Conservation (phyloP, 2,888 invertebrate species). For the Drosophila lacicola region DNA sequence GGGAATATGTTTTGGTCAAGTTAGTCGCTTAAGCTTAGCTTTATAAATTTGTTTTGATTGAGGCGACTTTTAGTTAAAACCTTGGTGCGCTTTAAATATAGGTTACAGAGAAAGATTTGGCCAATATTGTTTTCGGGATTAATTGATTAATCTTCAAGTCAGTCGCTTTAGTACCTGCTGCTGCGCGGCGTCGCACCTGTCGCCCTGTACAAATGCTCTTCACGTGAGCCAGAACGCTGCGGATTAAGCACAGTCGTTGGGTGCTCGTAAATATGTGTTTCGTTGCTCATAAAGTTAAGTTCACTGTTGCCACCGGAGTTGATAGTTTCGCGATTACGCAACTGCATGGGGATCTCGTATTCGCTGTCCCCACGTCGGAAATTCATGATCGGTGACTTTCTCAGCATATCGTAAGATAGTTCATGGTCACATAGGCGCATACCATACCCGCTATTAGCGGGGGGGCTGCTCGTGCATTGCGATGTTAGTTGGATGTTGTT, state of each 20-base stretch:
- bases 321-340: constrained; percentile 83
- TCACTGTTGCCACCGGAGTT: constrained; percentile 84
- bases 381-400: constrained; percentile 84
- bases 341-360: constrained; percentile 78
- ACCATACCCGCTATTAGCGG: constrained; percentile 81
- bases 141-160: background rate
- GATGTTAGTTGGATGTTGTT: constrained; percentile 74
- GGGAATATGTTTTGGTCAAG: constrained; percentile 53
- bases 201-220: constrained; percentile 79
- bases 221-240: constrained; percentile 74
- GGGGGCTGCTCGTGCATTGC: constrained; percentile 82
- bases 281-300: constrained; percentile 83
- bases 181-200: constrained; percentile 64
- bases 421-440: constrained; percentile 85
- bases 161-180: constrained; percentile 82
- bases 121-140: constrained; percentile 9
- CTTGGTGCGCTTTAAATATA: constrained; percentile 39
- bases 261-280: constrained; percentile 82
- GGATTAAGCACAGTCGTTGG: constrained; percentile 79
- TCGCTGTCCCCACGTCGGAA: constrained; percentile 82
- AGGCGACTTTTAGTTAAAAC: constrained; percentile 32
- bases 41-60: constrained; percentile 36
- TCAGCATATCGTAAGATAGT: constrained; percentile 83
- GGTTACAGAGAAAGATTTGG: constrained; percentile 16
- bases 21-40: constrained; percentile 48